A percentile compares a stretch with the other conserved stretches of the same genome.
Evolutionary conservation across 2,113 vertebrate species (phyloP).

Genomic region (Calidris pugnax): DNA sequence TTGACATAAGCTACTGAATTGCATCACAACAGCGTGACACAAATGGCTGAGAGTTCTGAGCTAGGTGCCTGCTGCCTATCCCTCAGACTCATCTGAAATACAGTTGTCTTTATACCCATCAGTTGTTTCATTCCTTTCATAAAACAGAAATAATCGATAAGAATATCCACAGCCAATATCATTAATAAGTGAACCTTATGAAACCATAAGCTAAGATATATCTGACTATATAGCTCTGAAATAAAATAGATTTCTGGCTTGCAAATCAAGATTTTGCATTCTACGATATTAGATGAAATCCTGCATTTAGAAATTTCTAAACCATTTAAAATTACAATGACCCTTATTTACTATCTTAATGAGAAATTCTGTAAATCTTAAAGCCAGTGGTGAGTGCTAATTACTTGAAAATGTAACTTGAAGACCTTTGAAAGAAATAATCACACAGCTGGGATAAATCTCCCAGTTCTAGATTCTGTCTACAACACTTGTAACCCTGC

Average conservation of each 20-base stretch:
- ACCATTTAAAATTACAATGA: not conserved
- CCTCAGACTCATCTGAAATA: not conserved
- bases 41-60: not conserved
- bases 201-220: not conserved
- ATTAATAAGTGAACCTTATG: not conserved
- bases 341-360: not conserved
- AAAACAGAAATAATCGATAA: not conserved
- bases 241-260: not conserved
- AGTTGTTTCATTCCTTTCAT: not conserved
- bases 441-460: not conserved
- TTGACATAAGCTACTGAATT: not conserved
- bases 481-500: not conserved
- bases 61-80: not conserved
- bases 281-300: not conserved
- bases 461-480: not conserved
- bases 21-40: not conserved
- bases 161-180: not conserved
- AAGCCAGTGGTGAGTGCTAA: not conserved
- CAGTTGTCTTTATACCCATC: not conserved
- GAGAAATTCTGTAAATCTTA: not conserved
- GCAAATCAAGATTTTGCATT: not conserved
- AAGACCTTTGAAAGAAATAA: not conserved
- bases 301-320: not conserved
- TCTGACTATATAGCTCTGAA: not conserved
- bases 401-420: not conserved